Evolutionary conservation across 1,140 invertebrate genomes (phyloP), one percentile per base, ranked within the genome.

Genomic region (Lerema accius): DNA sequence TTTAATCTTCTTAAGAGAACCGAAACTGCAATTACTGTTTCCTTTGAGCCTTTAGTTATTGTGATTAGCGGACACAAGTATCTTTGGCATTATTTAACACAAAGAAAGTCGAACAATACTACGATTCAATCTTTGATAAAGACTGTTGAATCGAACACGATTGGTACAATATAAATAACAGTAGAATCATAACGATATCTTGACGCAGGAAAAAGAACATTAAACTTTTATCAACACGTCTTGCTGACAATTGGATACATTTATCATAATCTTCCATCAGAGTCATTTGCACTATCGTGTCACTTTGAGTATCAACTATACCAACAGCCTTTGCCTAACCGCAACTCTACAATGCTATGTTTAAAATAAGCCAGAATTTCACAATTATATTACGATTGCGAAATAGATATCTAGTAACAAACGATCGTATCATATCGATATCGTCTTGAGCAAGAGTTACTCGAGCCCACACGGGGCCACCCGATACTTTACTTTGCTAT

Each of bases 21-120:
- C 9, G 45, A 60, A 65, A 55, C 45, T 65, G 49, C 58, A 67
- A 67, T 67, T 56, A 62, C 42, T 61, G 43, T 48, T 62, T 67
- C 32, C 15, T 48, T 48, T 48, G 53, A 11, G 15, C 23, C 40
- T 43, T 58, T 43, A 37, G 35, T 37, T 37, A 58, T 32, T 45
- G 26, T 46, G 23, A 46, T 43, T 58, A 58, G 23, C 26, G 4
- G 42, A 19, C n/a, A 28, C 28, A 50, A 45, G 14, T 35, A 35
- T 15, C 40, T 32, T 37, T 19, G 28, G 48, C 7, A 46, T 46
- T 35, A 46, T 58, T 32, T 35, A 17, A 35, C 3, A 58, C 55
- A 46, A 46, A 45, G 55, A 45, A 58, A 46, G 19, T 55, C 19
- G 13, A 16, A 49, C 46, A 49, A 17, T 35, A 26, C 5, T 1